Evolutionary conservation across 2,888 invertebrate species (phyloP), one percentile per base, ranked within the genome.

Genomic region (Epicampocera succincta): DNA sequence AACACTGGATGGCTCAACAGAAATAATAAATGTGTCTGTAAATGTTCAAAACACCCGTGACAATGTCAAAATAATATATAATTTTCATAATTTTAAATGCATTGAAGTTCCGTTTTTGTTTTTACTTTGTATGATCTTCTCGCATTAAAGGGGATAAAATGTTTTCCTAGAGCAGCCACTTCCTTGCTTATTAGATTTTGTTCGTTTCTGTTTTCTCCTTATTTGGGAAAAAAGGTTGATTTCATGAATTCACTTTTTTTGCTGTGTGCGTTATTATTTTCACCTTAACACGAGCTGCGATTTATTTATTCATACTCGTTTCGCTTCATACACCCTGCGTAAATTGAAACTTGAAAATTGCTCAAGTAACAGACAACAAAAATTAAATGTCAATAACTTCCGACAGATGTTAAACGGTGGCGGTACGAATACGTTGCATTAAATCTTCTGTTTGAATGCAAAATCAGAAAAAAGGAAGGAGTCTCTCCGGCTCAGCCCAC

Each of bases 11-110:
- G 74, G 74, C 52, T 79, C 78, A 82, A 79, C 74, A 79, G 78
- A 71, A 69, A 74, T 75, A 79, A 82, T 78, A 78, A 78, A 78
- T 78, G 78, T 74, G 78, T 78, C 74, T 82, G 78, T 78, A 82
- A 82, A 82, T 75, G 82, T 78, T 74, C 71, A 75, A 78, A 82
- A 82, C 82, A 82, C 54, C 82, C 82, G 82, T 82, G 82, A 82
- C 82, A 82, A 78, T 82, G 82, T 82, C 82, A 82, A 82, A 82
- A 82, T 79, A 82, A 82, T 82, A 74, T 82, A 82, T 82, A 82
- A 82, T 82, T 82, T 82, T 82, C 78, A 82, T 82, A 82, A 82
- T 69, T 78, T 79, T 29, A 21, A 68, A 60, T 40, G 61, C 25
- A 68, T 54, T 71, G 25, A 77, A 69, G 15, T 33, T 33, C 9